phyloP scores from a whole-genome alignment of 2,797 vertebrate species.

The Gymnoscopelus braueri region DNA sequence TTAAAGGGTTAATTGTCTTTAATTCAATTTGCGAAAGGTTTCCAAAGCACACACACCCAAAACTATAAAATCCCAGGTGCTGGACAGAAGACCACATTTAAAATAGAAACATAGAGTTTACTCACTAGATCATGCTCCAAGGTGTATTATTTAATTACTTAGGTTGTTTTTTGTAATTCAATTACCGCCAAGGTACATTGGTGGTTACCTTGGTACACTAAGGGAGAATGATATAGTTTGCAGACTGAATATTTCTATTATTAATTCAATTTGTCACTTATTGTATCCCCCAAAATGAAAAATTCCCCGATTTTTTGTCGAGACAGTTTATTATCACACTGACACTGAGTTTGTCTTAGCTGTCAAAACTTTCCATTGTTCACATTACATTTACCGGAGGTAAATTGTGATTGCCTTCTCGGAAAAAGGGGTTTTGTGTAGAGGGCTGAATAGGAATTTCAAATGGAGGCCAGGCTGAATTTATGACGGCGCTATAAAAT shows the following conservation, averaged over 20 bases:
- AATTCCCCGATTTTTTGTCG: slow-evolving; percentile 28
- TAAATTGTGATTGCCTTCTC: slow-evolving; percentile 35
- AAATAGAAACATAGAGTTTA: no score
- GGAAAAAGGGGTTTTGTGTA: slow-evolving; percentile 10
- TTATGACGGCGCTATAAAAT: background rate
- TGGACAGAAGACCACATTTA: no score
- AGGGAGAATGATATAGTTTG: no score
- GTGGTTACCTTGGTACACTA: no score
- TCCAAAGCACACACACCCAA: no score
- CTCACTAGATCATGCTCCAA: no score
- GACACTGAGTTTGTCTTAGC: slow-evolving; percentile 30
- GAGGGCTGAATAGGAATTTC: slow-evolving; percentile 18
- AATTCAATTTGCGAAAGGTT: slow-evolving; percentile 4
- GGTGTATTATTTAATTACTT: no score
- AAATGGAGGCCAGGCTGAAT: slow-evolving; percentile 11
- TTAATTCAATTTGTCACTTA: slow-evolving; percentile 56
- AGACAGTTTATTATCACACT: slow-evolving; percentile 32
- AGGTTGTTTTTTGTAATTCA: no score
- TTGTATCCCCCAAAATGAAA: slow-evolving; percentile 35
- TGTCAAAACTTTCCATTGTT: slow-evolving; percentile 37
- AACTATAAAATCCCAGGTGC: no score
- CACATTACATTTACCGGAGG: slow-evolving; percentile 28
- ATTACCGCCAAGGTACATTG: no score
- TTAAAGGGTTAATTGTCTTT: background rate
- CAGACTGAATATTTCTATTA: background rate